Conservation (phyloP, 2,797 vertebrate genomes). For the Remorina albescens region DNA sequence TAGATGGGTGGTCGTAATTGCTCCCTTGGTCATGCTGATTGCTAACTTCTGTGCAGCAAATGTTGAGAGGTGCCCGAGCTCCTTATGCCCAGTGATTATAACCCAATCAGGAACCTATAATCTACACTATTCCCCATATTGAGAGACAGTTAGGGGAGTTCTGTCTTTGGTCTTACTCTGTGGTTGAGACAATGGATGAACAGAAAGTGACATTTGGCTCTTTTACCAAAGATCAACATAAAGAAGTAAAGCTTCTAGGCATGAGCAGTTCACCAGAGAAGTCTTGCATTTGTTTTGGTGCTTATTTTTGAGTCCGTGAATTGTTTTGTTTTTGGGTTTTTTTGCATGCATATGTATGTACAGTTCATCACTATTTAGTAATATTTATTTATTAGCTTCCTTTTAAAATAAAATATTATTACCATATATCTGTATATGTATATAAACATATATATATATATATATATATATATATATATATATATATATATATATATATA, state of each 20-base stretch:
- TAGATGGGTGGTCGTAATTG: constrained; percentile 75
- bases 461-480: too few relatives aligned
- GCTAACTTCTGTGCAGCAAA: constrained; percentile 72
- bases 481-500: too few relatives aligned
- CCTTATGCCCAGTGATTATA: constrained; percentile 60
- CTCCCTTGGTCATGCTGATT: constrained; percentile 69
- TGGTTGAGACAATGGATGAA: constrained; percentile 1
- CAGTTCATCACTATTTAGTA: background rate
- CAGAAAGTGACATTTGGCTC: background rate
- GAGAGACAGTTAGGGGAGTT: constrained; percentile 39
- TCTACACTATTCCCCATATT: constrained; percentile 39
- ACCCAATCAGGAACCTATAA: constrained; percentile 58
- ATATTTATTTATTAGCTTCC: background rate
- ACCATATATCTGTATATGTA: background rate
- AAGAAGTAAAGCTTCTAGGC: background rate
- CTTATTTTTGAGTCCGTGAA: background rate
- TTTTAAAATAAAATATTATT: background rate
- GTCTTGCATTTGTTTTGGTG: background rate
- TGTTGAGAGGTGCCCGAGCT: constrained; percentile 48
- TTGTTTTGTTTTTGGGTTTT: background rate
- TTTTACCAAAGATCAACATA: constrained; percentile 5
- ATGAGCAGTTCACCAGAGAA: background rate
- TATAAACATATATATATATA: too few relatives aligned
- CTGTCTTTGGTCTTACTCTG: constrained; percentile 17
- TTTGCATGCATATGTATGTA: background rate